phyloP scores from a whole-genome alignment of 2,888 invertebrate genomes.

The Apomyelois bistriatella region DNA sequence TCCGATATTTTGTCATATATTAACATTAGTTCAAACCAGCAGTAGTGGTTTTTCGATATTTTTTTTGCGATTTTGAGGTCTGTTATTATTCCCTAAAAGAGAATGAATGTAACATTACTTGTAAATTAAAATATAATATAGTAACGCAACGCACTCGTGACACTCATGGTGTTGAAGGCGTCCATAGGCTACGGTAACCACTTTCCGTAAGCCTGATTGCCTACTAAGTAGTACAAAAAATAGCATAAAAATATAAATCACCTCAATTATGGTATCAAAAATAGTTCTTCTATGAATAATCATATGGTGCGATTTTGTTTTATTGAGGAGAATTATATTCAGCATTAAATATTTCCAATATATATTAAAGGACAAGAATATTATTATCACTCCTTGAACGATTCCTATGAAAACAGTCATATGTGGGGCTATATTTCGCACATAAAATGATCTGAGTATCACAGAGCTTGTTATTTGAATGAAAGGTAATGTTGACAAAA shows the following conservation, averaged over 20 bases:
- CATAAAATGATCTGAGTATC: slow-evolving; percentile 30
- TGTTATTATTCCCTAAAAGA: slow-evolving; percentile 29
- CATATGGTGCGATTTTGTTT: slow-evolving; percentile 25
- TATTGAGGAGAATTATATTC: slow-evolving; percentile 36
- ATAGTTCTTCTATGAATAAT: slow-evolving; percentile 29
- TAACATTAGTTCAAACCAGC: slow-evolving; percentile 61
- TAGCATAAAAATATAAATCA: too few species aligned
- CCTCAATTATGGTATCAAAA: slow-evolving; percentile 28
- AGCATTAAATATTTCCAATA: slow-evolving; percentile 37
- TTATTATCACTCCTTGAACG: slow-evolving; percentile 43
- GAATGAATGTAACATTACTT: background rate
- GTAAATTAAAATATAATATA: too few species aligned
- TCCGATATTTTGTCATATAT: slow-evolving; percentile 58
- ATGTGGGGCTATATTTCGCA: slow-evolving; percentile 35
- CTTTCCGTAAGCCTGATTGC: too few species aligned
- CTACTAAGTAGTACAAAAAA: too few species aligned
- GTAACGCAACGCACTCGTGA: too few species aligned
- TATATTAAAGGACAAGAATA: slow-evolving; percentile 38
- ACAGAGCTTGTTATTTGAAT: slow-evolving; percentile 26
- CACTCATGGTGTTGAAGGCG: too few species aligned
- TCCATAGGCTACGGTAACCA: too few species aligned
- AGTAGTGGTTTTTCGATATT: slow-evolving; percentile 26
- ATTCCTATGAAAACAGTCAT: slow-evolving; percentile 36
- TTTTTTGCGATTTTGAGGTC: slow-evolving; percentile 27
- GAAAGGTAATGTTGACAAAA: slow-evolving; percentile 31